Percentiles rank a stretch among this genome's conserved stretches.
Conservation (phyloP, 1,140 invertebrate species). For the Delia radicum region DNA sequence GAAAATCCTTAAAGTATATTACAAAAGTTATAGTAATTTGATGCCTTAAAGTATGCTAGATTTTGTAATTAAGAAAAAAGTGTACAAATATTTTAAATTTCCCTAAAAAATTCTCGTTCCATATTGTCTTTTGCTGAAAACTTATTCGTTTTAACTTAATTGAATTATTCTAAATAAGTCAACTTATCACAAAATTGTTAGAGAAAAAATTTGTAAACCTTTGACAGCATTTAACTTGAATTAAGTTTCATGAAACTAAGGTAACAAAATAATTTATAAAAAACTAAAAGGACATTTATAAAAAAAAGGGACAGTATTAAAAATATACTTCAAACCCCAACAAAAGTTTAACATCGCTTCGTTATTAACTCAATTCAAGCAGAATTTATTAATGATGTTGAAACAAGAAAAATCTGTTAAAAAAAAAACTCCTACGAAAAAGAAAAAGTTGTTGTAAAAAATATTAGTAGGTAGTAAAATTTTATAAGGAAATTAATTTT, state of each 20-base stretch:
- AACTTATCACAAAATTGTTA: not conserved
- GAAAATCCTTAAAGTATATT: no score
- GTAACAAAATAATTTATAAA: not conserved
- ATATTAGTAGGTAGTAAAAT: no score
- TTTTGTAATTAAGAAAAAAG: no score
- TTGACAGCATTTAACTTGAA: not conserved
- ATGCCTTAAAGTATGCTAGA: no score
- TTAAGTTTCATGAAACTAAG: not conserved
- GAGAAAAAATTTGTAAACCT: not conserved
- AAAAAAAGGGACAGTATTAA: not conserved
- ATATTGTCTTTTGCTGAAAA: no score
- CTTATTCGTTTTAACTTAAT: no score
- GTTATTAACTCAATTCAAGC: constrained; percentile 11
- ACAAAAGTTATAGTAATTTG: no score
- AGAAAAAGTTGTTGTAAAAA: not conserved
- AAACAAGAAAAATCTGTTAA: not conserved
- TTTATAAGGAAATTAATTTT: constrained; percentile 21
- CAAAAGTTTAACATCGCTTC: constrained; percentile 10
- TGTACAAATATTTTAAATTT: no score
- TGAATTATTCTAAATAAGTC: not conserved
- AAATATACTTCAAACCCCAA: not conserved
- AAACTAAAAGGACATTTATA: not conserved
- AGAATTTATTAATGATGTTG: constrained; percentile 15
- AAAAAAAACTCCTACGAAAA: not conserved
- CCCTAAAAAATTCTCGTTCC: no score